A percentile compares a stretch with the other conserved stretches of the same genome.
Conservation (phyloP, 2,113 vertebrate genomes). For the Lophius piscatorius region DNA sequence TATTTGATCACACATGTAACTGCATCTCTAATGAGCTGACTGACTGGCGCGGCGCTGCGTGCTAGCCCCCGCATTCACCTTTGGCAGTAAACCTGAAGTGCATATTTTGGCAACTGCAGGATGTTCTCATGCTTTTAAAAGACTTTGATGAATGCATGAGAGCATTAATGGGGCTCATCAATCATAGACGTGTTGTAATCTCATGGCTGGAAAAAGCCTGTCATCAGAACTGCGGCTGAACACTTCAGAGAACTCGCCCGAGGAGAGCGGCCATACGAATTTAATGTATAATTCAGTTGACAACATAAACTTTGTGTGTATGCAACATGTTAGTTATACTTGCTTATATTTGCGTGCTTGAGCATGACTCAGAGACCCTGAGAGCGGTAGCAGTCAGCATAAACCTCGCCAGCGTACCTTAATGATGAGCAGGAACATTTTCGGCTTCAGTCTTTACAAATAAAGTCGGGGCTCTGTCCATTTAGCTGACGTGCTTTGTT, state of each 20-base stretch:
- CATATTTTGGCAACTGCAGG: slow-evolving; percentile 61
- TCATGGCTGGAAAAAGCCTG: slow-evolving; percentile 42
- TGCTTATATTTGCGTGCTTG: too few species aligned
- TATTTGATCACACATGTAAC: slow-evolving; percentile 74
- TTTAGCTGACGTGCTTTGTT: too few species aligned
- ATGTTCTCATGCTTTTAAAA: slow-evolving; percentile 53
- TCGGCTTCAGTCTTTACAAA: too few species aligned
- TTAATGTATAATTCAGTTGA: slow-evolving; percentile 31
- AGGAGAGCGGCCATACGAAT: slow-evolving; percentile 12
- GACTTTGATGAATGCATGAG: slow-evolving; percentile 69
- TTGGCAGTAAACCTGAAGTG: slow-evolving; percentile 65
- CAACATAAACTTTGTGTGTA: slow-evolving; percentile 7
- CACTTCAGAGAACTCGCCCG: slow-evolving; percentile 3
- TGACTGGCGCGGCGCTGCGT: slow-evolving; percentile 58
- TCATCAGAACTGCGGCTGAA: slow-evolving; percentile 30
- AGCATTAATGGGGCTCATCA: slow-evolving; percentile 70
- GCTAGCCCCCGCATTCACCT: slow-evolving; percentile 39
- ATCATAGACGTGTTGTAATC: slow-evolving; percentile 64
- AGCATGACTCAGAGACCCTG: background rate
- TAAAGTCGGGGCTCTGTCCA: too few species aligned
- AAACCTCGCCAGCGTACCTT: too few species aligned
- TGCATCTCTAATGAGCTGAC: slow-evolving; percentile 61
- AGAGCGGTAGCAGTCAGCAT: too few species aligned
- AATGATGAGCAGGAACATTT: too few species aligned
- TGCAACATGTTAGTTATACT: background rate